Conservation (phyloP, 2,797 vertebrate genomes). For the Silurus lanzhouensis region DNA sequence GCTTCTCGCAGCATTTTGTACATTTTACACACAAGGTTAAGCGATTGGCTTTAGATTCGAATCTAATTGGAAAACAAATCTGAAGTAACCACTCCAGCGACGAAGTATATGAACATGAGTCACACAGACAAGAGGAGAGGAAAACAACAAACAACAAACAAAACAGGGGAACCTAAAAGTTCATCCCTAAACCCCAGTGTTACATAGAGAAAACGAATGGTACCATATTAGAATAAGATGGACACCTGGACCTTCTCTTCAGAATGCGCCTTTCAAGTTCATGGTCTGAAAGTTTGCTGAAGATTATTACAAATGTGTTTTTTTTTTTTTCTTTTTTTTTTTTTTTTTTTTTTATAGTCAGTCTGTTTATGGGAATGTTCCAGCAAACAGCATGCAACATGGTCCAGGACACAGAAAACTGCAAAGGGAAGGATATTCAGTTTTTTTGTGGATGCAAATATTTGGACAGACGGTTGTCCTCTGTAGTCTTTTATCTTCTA, state of each 20-base stretch:
- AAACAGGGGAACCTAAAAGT: conserved; percentile 6
- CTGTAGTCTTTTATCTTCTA: conserved; percentile 35
- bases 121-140: conserved; percentile 59
- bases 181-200: conserved; percentile 27
- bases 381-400: conserved; percentile 35
- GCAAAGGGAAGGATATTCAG: neutral
- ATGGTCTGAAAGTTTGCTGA: conserved; percentile 21
- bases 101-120: conserved; percentile 39
- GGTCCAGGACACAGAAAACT: conserved; percentile 26
- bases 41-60: conserved; percentile 76
- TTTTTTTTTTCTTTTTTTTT: conserved; percentile 26
- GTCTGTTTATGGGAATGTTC: conserved; percentile 52
- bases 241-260: conserved; percentile 36
- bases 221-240: conserved; percentile 64
- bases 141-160: conserved; percentile 17
- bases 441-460: neutral
- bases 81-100: neutral
- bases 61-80: conserved; percentile 53
- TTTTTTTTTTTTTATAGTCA: conserved; percentile 49
- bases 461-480: conserved; percentile 3
- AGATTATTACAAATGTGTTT: neutral
- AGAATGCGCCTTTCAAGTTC: conserved; percentile 13
- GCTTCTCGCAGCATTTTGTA: conserved; percentile 74
- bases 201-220: conserved; percentile 55
- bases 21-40: conserved; percentile 81